These are phyloP conservation scores for Trichogramma dendrolimi DNA, from an alignment of 2,888 invertebrate genomes.

Conservation along the genomic window DNA sequence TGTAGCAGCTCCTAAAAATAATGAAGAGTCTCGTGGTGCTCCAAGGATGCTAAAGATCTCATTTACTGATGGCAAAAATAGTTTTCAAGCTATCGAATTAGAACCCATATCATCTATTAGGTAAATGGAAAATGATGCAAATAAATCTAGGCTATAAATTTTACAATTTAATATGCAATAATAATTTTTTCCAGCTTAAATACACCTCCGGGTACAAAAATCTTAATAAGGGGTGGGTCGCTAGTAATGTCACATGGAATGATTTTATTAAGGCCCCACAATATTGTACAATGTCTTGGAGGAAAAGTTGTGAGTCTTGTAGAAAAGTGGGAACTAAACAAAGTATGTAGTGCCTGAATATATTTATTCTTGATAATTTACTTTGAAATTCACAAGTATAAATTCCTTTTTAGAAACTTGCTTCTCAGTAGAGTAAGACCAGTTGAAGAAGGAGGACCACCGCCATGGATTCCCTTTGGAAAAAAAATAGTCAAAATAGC, in stretches of 20 bases:
- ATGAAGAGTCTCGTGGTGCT: constrained; percentile 77
- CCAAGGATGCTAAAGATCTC: constrained; percentile 81
- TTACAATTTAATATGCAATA: constrained; percentile 11
- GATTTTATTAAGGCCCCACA: constrained; percentile 65
- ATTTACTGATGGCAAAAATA: constrained; percentile 78
- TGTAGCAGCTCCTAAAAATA: constrained; percentile 84
- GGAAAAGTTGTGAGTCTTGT: constrained; percentile 77
- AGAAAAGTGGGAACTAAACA: constrained; percentile 81
- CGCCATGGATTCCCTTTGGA: constrained; percentile 90
- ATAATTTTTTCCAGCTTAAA: constrained; percentile 57
- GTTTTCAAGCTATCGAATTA: constrained; percentile 74
- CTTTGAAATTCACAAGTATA: neutral
- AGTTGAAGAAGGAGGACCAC: constrained; percentile 74
- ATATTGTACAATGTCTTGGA: constrained; percentile 69
- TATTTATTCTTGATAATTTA: neutral
- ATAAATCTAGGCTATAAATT: constrained; percentile 2
- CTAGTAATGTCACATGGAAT: constrained; percentile 69
- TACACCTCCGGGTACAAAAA: constrained; percentile 86
- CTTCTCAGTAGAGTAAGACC: constrained; percentile 55
- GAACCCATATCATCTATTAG: constrained; percentile 66
- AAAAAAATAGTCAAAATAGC: constrained; percentile 63
- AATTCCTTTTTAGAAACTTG: constrained; percentile 42
- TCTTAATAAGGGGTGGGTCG: constrained; percentile 58
- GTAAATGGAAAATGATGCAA: constrained; percentile 30
- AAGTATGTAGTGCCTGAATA: constrained; percentile 41